Base-by-base conservation (phyloP, 2,113 vertebrate species). In the Elachura formosa region DNA sequence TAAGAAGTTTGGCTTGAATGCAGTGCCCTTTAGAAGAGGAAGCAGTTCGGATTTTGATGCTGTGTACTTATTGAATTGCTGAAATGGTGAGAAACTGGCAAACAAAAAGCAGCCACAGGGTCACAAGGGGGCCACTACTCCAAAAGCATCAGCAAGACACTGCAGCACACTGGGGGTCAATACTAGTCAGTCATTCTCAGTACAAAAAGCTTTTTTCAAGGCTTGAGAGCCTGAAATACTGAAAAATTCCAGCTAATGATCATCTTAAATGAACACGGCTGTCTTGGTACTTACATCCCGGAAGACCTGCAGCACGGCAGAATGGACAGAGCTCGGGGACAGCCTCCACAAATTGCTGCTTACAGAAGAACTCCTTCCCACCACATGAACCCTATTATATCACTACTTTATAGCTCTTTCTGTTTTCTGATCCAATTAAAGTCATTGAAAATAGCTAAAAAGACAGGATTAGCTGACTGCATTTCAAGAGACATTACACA, bases 401-500 rank as follows among this genome's bases (percentile, higher is more conserved):
- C 78, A 84, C 22, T 71, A 29, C 40, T 87, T 80, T 25, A 9
- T 41, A 91, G 72, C 56, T 66, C 72, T 51, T 59, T 45, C 61
- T 86, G 51, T 29, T 87, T 91, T 90, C 43, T 86, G 59, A 92
- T 84, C 43, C 69, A 80, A 33, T 83, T 95, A 71, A 87, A 93
- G 74, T 54, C 58, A 85, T 26, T 86, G 33, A 51, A 91, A 78
- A 76, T 87, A 94, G 94, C 69, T 94, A 82, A 95, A 95, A 93
- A 95, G 75, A 61, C 74, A 79, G 55, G 52, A 93, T 80, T 68
- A 89, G 84, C 36, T 55, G 54, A 76, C 45, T 89, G 84, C 51
- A 55, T 93, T 95, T 91, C 72, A 81, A 81, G 64, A 94, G 81
- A 92, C 72, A 91, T 69, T 81, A 72, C 36, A n/a, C 71, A 88